Conservation (phyloP, 2,113 vertebrate genomes). For the Amphilophus citrinellus region DNA sequence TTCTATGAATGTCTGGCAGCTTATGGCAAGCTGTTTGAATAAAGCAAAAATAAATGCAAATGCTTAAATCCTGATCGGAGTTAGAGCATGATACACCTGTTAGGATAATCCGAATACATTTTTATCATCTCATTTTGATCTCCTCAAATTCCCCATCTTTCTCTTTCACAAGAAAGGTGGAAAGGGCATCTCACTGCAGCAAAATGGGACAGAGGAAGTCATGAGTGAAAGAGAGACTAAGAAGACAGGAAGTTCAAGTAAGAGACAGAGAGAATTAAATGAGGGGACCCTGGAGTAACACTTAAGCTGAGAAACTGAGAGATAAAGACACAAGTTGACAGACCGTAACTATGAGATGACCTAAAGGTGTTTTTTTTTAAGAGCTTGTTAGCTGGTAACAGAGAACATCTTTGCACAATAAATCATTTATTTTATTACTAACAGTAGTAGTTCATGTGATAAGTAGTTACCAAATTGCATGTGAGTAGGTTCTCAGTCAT, state of each 20-base stretch:
- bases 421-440: background rate
- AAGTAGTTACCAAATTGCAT: background rate
- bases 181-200: background rate
- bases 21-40: slow-evolving; percentile 1
- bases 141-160: background rate
- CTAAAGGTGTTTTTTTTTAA: background rate
- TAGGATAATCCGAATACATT: background rate
- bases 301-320: background rate
- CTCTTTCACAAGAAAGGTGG: background rate
- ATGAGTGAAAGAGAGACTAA: background rate
- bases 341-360: background rate
- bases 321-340: background rate
- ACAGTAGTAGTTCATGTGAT: background rate
- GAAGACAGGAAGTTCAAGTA: background rate
- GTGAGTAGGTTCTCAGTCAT: background rate
- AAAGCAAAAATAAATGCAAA: background rate
- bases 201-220: background rate
- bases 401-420: background rate
- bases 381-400: background rate
- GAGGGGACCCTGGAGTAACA: background rate
- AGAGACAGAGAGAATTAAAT: background rate
- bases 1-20: background rate
- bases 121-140: background rate
- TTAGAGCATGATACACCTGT: background rate
- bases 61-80: background rate